Percentiles rank a stretch among this genome's conserved stretches.
Evolutionary conservation across 2,888 invertebrate species (phyloP).

Genomic region (Calameuta idolon): DNA sequence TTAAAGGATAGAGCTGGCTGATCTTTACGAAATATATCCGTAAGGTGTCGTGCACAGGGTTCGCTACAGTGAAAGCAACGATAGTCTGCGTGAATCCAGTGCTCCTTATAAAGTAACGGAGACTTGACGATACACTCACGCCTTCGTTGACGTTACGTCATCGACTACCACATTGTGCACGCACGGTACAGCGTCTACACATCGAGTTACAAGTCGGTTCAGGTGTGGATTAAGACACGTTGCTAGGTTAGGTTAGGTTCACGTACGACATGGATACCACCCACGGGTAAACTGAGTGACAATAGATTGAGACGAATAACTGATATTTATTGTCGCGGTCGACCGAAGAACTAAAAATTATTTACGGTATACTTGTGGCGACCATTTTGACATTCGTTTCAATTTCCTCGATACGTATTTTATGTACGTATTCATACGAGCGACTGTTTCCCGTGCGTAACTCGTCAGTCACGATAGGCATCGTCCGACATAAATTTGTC

Average conservation of each 20-base stretch:
- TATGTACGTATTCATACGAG: background rate
- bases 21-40: background rate
- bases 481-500: background rate
- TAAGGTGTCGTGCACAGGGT: background rate
- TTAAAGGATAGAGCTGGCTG: background rate
- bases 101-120: conserved; percentile 62
- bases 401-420: background rate
- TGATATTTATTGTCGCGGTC: background rate
- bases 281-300: background rate
- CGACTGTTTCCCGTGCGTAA: background rate
- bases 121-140: conserved; percentile 42
- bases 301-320: background rate
- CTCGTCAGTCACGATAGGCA: background rate
- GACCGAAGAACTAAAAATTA: background rate
- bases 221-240: background rate
- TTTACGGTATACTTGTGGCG: background rate
- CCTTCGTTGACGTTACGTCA: conserved; percentile 57
- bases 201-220: background rate
- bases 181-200: background rate
- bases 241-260: background rate
- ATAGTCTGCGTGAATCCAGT: conserved; percentile 30
- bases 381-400: background rate
- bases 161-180: conserved; percentile 32
- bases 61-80: background rate
- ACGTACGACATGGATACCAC: background rate